These are phyloP conservation scores for Perizoma flavofasciatum DNA, from an alignment of 2,888 invertebrate species.

Conservation along the genomic window DNA sequence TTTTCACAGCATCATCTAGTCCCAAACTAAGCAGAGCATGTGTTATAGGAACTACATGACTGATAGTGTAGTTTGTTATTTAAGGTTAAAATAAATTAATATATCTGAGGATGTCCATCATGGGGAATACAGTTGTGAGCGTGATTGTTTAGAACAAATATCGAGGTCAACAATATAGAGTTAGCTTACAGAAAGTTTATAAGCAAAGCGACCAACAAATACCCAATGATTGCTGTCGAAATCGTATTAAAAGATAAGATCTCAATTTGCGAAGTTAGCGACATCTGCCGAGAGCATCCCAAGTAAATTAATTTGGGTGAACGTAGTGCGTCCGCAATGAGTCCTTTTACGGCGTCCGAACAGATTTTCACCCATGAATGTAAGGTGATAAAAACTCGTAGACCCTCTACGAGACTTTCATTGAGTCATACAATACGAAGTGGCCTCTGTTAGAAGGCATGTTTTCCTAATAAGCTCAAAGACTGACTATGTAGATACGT, in stretches of 20 bases:
- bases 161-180: too few species aligned
- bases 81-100: too few species aligned
- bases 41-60: too few species aligned
- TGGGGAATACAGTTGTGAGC: too few species aligned
- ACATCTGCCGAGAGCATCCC: constrained; percentile 37
- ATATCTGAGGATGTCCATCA: too few species aligned
- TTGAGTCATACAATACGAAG: background rate
- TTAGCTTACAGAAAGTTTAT: background rate
- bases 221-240: constrained; percentile 33
- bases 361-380: background rate
- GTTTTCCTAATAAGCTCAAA: too few species aligned
- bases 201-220: constrained; percentile 1
- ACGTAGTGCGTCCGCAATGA: constrained; percentile 20
- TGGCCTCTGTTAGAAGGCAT: background rate
- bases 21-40: too few species aligned
- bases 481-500: too few species aligned
- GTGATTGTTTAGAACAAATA: too few species aligned
- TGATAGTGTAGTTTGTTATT: too few species aligned
- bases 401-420: constrained; percentile 1
- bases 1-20: too few species aligned
- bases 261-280: constrained; percentile 69
- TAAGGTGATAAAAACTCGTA: background rate
- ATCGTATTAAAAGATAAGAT: constrained; percentile 71
- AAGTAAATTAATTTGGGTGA: constrained; percentile 64
- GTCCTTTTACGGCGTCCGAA: background rate